Percentiles rank a stretch among this genome's conserved stretches.
phyloP scores from a whole-genome alignment of 2,113 vertebrate species.

The Malurus cyaneus region DNA sequence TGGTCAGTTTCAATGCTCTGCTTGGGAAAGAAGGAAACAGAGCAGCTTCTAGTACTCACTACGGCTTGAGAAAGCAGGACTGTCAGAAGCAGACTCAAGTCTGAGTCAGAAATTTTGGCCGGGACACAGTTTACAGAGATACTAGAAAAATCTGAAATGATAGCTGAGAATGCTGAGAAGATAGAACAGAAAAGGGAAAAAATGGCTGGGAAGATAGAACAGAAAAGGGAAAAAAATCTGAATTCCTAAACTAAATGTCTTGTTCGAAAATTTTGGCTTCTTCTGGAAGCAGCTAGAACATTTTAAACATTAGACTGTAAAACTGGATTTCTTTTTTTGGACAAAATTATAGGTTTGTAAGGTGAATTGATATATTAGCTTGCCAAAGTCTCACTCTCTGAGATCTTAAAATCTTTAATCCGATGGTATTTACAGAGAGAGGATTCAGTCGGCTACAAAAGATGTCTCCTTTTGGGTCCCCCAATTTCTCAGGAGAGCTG shows the following conservation, averaged over 20 bases:
- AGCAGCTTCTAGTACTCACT: not conserved
- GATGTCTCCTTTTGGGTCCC: not conserved
- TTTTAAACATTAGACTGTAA: not conserved
- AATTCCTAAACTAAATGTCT: not conserved
- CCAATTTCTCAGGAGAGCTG: not conserved
- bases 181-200: not conserved
- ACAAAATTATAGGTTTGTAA: conserved; percentile 13
- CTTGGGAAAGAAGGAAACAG: not conserved
- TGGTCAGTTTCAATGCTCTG: not conserved
- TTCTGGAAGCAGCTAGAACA: not conserved
- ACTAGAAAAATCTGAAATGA: not conserved
- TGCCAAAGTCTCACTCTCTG: not conserved
- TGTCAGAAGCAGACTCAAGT: not conserved
- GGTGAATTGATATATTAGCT: not conserved
- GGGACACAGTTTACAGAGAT: not conserved
- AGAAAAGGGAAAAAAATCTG: not conserved
- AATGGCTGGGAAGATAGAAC: not conserved
- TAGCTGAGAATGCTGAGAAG: not conserved
- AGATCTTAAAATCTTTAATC: conserved; percentile 12
- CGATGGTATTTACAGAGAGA: not conserved
- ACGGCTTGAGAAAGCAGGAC: not conserved
- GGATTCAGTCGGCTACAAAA: not conserved
- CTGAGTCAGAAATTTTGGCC: not conserved
- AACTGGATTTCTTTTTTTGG: not conserved
- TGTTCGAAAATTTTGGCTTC: not conserved